Base-by-base conservation (phyloP, 1,140 invertebrate species). In the Sycophila sp. region DNA sequence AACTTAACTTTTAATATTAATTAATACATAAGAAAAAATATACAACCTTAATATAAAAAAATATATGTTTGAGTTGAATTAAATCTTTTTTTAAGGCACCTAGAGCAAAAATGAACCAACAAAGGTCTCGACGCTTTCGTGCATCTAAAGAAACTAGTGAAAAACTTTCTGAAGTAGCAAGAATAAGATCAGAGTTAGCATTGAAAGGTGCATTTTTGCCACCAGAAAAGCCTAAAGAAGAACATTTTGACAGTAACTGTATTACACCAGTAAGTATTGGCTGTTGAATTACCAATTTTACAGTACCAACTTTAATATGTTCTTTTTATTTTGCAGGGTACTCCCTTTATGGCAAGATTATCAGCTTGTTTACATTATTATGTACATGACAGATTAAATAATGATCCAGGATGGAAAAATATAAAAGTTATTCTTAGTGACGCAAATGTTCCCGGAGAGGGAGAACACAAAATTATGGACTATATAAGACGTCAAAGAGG, bases 401-500 rank as follows among this genome's bases (percentile, higher is more conserved):
- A 89, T 85, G 95, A 99, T 86, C 94, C 97, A 28, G 97, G 96
- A 1, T 99, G 98, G 98, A 92, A 91, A 78, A 91, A 93, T 40
- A 93, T 99, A 63, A 97, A 98, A 86, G 94, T 99, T 0, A 97
- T 99, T 76, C 88, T 99, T 15, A 99, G 97, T 11, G 98, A 99
- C 88, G 98, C 98, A 1, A 99, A 98, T 89, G 96, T 97, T 8
- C 98, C 98, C 13, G 98, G 98, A 19, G 98, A 99, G 88, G 98
- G 98, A 22, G 98, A 99, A 86, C 98, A 99, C 81, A 99, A 99
- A 87, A 99, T 99, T 76, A 99, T 99, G 98, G 97, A 99, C 86
- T 99, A 92, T 83, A 98, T 99, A 74, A 89, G 98, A n/a, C 92
- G 91, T 78, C 98, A 99, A 87, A 91, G 97, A 88, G 91, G 92